These are phyloP conservation scores for Takifugu flavidus DNA, from an alignment of 2,113 vertebrate species.

Conservation along the genomic window DNA sequence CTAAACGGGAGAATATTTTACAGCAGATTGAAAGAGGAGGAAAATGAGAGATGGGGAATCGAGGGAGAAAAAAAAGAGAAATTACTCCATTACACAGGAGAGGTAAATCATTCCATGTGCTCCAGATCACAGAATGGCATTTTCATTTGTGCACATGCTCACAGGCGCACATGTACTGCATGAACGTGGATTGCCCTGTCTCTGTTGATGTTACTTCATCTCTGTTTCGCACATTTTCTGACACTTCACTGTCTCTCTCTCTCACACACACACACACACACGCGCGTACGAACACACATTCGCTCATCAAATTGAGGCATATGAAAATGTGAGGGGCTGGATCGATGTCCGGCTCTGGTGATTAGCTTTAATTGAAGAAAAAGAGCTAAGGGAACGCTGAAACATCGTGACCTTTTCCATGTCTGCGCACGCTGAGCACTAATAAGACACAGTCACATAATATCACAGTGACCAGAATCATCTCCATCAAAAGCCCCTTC, in stretches of 20 bases:
- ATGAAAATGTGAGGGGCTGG: conserved; percentile 62
- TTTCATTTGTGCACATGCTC: conserved; percentile 53
- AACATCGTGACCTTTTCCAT: conserved; percentile 75
- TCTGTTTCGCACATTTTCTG: conserved; percentile 17
- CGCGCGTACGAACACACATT: conserved; percentile 25
- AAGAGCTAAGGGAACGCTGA: conserved; percentile 70
- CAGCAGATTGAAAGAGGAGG: conserved; percentile 60
- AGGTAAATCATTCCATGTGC: conserved; percentile 71
- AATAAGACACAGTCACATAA: conserved; percentile 71
- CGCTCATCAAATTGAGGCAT: conserved; percentile 53
- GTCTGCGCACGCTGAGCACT: conserved; percentile 49
- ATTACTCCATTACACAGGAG: conserved; percentile 72
- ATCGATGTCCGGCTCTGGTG: conserved; percentile 74
- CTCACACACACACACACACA: conserved; percentile 3
- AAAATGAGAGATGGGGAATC: conserved; percentile 36
- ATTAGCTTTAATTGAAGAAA: conserved; percentile 75
- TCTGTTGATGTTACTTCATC: conserved; percentile 16
- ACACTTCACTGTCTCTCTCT: not conserved
- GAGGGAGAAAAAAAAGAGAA: conserved; percentile 46
- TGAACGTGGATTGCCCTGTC: conserved; percentile 32
- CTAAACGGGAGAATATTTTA: conserved; percentile 70
- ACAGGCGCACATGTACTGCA: conserved; percentile 24
- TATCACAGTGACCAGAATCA: conserved; percentile 50
- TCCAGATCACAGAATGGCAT: conserved; percentile 62
- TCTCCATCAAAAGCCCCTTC: conserved; percentile 59